phyloP scores from a whole-genome alignment of 1,140 invertebrate genomes.

The Chrysoperla carnea region DNA sequence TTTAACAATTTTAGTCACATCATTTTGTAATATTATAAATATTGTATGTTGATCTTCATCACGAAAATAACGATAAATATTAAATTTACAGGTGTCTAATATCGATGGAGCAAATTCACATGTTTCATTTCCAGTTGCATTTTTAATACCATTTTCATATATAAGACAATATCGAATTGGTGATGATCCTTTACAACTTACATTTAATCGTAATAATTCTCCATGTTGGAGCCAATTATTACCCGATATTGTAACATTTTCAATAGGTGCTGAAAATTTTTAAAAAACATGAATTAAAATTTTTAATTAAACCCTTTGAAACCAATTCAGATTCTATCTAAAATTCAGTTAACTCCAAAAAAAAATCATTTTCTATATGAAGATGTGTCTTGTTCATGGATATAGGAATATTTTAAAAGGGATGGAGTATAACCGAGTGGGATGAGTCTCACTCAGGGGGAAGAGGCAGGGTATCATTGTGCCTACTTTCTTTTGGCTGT shows the following conservation, averaged over 20 bases:
- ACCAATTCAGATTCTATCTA: too few species aligned
- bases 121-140: slow-evolving; percentile 60
- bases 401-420: too few species aligned
- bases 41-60: slow-evolving; percentile 46
- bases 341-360: too few species aligned
- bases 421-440: too few species aligned
- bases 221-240: slow-evolving; percentile 66
- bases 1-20: slow-evolving; percentile 44
- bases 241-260: slow-evolving; percentile 42
- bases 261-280: slow-evolving; percentile 40
- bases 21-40: slow-evolving; percentile 54
- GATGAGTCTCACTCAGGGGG: too few species aligned
- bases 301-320: too few species aligned
- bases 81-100: slow-evolving; percentile 36
- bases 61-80: slow-evolving; percentile 44
- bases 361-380: too few species aligned
- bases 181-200: slow-evolving; percentile 50
- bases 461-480: too few species aligned
- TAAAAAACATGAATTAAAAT: neutral
- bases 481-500: too few species aligned
- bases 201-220: slow-evolving; percentile 47
- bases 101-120: slow-evolving; percentile 24
- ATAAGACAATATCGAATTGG: slow-evolving; percentile 47
- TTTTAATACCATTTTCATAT: slow-evolving; percentile 45
- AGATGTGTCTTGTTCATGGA: too few species aligned